A percentile compares a stretch with the other conserved stretches of the same genome.
Evolutionary conservation across 2,113 vertebrate genomes (phyloP).

Genomic region (Anser cygnoides): DNA sequence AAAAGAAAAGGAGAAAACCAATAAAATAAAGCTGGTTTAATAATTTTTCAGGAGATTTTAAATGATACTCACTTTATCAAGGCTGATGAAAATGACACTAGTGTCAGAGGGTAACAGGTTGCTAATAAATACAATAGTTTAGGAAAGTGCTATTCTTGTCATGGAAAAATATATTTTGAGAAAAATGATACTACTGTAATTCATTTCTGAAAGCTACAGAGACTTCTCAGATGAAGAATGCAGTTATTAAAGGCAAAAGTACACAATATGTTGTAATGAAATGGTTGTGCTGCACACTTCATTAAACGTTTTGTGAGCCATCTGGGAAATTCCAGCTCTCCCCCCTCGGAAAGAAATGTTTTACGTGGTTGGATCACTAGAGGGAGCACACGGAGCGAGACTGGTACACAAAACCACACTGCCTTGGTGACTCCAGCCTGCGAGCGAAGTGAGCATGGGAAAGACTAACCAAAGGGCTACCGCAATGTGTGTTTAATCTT

Average conservation of each 20-base stretch:
- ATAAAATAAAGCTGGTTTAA: constrained; percentile 69
- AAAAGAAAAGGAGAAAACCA: neutral
- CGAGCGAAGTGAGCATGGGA: neutral
- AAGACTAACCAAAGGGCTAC: neutral
- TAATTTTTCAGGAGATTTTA: constrained; percentile 77
- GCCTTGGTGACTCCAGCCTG: neutral
- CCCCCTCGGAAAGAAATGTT: constrained; percentile 32
- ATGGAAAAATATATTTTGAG: constrained; percentile 73
- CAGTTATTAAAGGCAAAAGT: constrained; percentile 83
- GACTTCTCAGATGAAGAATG: constrained; percentile 78
- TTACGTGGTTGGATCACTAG: constrained; percentile 42
- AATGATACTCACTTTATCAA: constrained; percentile 69
- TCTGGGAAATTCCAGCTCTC: constrained; percentile 77
- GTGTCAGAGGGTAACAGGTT: constrained; percentile 79
- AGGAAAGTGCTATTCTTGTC: constrained; percentile 74
- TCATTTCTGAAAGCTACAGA: constrained; percentile 82
- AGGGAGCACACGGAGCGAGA: constrained; percentile 17
- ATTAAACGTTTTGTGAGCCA: constrained; percentile 81
- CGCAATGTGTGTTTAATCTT: neutral
- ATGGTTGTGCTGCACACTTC: constrained; percentile 81
- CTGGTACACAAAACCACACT: neutral
- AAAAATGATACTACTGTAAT: constrained; percentile 80
- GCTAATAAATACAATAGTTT: constrained; percentile 84
- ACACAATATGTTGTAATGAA: constrained; percentile 85
- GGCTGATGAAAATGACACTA: constrained; percentile 75